phyloP scores from a whole-genome alignment of 2,888 invertebrate species.

The Netelia inedita region DNA sequence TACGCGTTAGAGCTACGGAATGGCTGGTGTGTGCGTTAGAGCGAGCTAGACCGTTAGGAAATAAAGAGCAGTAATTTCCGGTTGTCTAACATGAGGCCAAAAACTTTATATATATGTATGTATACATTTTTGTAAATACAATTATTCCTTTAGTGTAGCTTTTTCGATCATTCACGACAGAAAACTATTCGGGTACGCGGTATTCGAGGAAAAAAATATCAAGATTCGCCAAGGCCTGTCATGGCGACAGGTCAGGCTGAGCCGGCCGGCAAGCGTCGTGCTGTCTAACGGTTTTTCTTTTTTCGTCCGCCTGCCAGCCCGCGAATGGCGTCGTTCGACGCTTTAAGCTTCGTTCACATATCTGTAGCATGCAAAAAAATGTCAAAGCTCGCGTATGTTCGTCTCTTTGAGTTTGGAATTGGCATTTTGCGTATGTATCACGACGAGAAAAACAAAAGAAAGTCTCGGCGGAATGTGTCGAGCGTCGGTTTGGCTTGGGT shows the following conservation, averaged over 20 bases:
- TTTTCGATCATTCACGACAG: no score
- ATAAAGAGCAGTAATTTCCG: no score
- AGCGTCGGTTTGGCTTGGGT: conserved; percentile 74
- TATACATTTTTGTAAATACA: no score
- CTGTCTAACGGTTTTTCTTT: conserved; percentile 74
- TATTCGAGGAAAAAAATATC: conserved; percentile 66
- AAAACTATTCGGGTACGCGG: neutral
- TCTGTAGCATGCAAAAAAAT: conserved; percentile 3
- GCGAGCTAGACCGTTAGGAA: no score
- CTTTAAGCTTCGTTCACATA: neutral
- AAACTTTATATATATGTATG: no score
- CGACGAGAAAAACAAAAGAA: conserved; percentile 29
- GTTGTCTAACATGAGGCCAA: no score
- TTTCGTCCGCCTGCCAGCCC: conserved; percentile 47
- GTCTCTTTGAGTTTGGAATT: conserved; percentile 12
- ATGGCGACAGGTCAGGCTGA: conserved; percentile 76
- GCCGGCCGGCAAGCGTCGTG: conserved; percentile 75
- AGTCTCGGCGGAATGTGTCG: conserved; percentile 35
- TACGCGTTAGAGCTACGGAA: neutral
- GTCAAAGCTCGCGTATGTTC: conserved; percentile 1
- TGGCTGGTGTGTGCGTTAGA: neutral
- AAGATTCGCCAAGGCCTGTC: conserved; percentile 70
- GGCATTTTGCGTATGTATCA: conserved; percentile 30
- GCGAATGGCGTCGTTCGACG: neutral
- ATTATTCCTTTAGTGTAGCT: conserved; percentile 13